Evolutionary conservation across 2,113 vertebrate species (phyloP).

Genomic region (Mandrillus leucophaeus): DNA sequence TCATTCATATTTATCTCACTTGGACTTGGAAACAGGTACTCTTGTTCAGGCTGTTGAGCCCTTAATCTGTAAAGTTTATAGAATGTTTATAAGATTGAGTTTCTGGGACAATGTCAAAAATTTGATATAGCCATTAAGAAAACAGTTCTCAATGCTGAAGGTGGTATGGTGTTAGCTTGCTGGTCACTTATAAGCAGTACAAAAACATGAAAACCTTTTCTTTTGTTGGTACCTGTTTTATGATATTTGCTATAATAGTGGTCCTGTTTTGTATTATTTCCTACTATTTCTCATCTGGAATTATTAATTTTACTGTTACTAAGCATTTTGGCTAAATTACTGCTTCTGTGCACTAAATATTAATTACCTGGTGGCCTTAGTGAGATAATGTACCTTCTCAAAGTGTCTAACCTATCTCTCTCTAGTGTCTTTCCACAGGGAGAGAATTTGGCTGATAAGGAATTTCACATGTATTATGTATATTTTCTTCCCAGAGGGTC

Average conservation of each 20-base stretch:
- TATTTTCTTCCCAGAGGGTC: constrained; percentile 35
- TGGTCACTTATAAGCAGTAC: background rate
- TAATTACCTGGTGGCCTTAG: constrained; percentile 17
- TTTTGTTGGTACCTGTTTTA: background rate
- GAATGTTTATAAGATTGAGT: background rate
- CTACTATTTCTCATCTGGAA: constrained; percentile 29
- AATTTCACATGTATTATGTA: constrained; percentile 27
- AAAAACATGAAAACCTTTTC: background rate
- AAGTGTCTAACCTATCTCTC: constrained; percentile 36
- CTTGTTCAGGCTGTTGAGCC: background rate
- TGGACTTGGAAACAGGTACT: background rate
- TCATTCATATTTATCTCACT: background rate
- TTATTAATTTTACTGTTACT: constrained; percentile 49
- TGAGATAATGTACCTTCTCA: background rate
- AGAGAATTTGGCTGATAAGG: constrained; percentile 38
- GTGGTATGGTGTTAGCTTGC: background rate
- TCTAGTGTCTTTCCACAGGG: constrained; percentile 25
- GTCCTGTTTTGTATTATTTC: constrained; percentile 29
- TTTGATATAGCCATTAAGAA: background rate
- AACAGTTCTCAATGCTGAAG: background rate
- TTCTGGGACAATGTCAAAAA: background rate
- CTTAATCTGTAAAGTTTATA: constrained; percentile 2
- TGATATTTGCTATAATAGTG: background rate
- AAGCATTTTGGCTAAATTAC: constrained; percentile 49
- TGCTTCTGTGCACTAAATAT: constrained; percentile 12